phyloP scores from a whole-genome alignment of 2,113 vertebrate genomes.

The Epinephelus moara region DNA sequence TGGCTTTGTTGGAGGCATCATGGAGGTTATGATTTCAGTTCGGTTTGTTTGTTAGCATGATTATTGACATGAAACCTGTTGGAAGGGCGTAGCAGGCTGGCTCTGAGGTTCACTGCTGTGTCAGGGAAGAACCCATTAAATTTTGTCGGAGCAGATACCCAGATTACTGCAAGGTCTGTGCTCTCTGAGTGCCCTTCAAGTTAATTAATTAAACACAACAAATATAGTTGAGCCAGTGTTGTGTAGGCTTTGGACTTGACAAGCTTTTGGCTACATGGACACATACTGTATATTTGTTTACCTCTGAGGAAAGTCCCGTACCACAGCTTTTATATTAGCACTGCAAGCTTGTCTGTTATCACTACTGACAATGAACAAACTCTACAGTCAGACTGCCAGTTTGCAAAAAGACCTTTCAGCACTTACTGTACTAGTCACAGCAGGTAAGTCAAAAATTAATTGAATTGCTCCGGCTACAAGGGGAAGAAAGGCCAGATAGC shows the following conservation, averaged over 20 bases:
- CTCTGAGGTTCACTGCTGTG: too few species aligned
- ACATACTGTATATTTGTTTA: neutral
- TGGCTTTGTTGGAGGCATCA: too few species aligned
- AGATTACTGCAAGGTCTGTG: too few species aligned
- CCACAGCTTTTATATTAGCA: neutral
- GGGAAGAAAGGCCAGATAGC: neutral
- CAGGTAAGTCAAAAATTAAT: neutral
- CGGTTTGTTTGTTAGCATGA: too few species aligned
- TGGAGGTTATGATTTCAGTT: too few species aligned
- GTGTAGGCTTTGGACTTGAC: neutral
- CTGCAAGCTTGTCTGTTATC: neutral
- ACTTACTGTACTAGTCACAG: neutral
- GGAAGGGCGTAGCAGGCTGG: too few species aligned
- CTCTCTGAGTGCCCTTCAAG: too few species aligned
- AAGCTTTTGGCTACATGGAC: neutral
- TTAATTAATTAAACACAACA: neutral
- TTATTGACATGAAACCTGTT: too few species aligned
- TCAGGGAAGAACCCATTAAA: too few species aligned
- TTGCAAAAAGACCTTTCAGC: neutral
- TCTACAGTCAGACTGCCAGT: neutral
- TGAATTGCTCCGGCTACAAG: neutral
- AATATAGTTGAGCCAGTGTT: neutral
- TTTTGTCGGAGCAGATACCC: too few species aligned
- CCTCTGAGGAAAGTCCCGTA: neutral
- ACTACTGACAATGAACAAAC: neutral